Evolutionary conservation across 2,113 vertebrate genomes (phyloP), one percentile per base, ranked within the genome.

Genomic region (Ornithorhynchus anatinus): DNA sequence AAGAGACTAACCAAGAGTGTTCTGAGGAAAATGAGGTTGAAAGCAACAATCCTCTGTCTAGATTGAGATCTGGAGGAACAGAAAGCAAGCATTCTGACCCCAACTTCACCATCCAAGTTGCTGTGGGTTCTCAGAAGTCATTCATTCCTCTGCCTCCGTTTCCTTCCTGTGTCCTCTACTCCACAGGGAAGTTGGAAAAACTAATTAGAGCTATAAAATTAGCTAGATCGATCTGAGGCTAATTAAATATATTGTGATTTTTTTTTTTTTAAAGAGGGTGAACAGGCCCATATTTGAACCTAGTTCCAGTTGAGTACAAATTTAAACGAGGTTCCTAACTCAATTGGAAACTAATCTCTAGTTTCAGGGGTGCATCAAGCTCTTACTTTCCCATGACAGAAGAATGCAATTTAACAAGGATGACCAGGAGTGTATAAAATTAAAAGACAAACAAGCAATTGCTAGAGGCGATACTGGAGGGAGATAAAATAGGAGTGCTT

Each of bases 321-420:
- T 77, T 66, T 76, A 76, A 83, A 65, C 20, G 6, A 66, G 54
- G 5, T 23, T 66, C 25, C 57, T 1, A n/a, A 69, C 4, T 77
- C 14, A 79, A 85, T 54, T 1, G 1, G 17, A 22, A 78, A 80
- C 22, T 27, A 64, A 56, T 31, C 54, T 12, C 70, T 62, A 65
- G 22, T 72, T 54, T 44, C 6, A 59, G 19, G 20, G 62, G 15
- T 51, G 31, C 8, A 69, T 69, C 23, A 75, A 61, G 38, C 27
- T 31, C 15, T 38, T 75, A 37, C 62, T 84, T 52, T 35, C 70
- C 38, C 48, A 7, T 1, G 59, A 80, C n/a, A 62, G 39, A 72
- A 77, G 27, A 81, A 57, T 36, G 64, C 63, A n/a, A 63, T 25
- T 69, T 57, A 75, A 67, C 61, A 8, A 39, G 47, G 69, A 75